Conservation (phyloP, 2,888 invertebrate genomes). For the Conistra vaccinii region DNA sequence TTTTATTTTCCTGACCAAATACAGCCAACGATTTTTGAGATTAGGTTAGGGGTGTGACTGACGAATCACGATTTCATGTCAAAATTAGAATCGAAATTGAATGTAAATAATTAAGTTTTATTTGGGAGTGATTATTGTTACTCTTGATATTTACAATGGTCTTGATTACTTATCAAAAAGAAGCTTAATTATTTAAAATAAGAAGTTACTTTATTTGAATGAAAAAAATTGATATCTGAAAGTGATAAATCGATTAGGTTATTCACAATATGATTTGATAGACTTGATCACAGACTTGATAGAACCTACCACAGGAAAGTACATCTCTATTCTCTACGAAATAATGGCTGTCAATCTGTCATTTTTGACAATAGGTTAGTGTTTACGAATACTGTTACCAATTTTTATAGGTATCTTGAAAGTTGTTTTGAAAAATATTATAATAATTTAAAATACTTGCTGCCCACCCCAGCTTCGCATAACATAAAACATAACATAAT, state of each 20-base stretch:
- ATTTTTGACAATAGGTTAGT: conserved; percentile 29
- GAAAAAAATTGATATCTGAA: neutral
- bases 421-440: no score
- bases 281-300: no score
- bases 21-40: conserved; percentile 55
- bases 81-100: conserved; percentile 33
- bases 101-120: neutral
- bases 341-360: conserved; percentile 39
- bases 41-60: conserved; percentile 55
- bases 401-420: neutral
- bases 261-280: neutral
- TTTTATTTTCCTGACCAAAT: conserved; percentile 56
- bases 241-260: conserved; percentile 17
- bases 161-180: neutral
- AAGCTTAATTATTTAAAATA: no score
- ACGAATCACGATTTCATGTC: conserved; percentile 4
- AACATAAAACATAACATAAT: no score
- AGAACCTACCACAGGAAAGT: neutral
- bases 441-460: no score
- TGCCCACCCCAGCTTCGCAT: no score
- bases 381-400: conserved; percentile 42
- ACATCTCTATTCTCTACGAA: conserved; percentile 24
- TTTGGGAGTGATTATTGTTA: neutral
- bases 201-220: no score
- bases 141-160: neutral